Conservation (phyloP, 2,888 invertebrate genomes). For the Ichneumoninae sp. region DNA sequence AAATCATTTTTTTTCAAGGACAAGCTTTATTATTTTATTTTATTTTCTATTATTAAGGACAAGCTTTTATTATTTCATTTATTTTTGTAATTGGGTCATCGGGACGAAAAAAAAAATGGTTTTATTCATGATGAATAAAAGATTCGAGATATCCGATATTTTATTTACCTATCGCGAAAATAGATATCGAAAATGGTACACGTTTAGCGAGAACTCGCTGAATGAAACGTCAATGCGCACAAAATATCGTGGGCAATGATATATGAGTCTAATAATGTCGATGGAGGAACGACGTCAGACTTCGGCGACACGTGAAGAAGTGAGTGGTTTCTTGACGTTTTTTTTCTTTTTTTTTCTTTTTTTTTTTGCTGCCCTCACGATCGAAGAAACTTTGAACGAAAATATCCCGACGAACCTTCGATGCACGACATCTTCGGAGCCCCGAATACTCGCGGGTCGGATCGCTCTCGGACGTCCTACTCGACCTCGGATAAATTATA, state of each 20-base stretch:
- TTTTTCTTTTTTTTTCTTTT: not conserved
- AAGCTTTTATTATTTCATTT: not conserved
- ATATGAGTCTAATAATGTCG: constrained; percentile 6
- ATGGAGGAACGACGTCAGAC: constrained; percentile 5
- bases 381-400: constrained; percentile 11
- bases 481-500: constrained; percentile 9
- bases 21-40: not conserved
- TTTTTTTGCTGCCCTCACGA: not conserved
- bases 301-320: not conserved
- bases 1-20: not conserved
- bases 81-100: not conserved
- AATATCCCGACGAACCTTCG: constrained; percentile 31
- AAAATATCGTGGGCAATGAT: not conserved
- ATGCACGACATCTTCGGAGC: not conserved
- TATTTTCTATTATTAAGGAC: not conserved
- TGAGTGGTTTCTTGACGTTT: not conserved
- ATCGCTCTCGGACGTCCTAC: constrained; percentile 13
- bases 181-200: not conserved
- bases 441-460: not conserved
- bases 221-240: not conserved
- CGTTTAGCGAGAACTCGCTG: not conserved
- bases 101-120: not conserved
- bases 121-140: not conserved
- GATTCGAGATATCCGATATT: not conserved
- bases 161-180: not conserved